Conservation (phyloP, 1,140 invertebrate species). For the Wiebesia pumilae region DNA sequence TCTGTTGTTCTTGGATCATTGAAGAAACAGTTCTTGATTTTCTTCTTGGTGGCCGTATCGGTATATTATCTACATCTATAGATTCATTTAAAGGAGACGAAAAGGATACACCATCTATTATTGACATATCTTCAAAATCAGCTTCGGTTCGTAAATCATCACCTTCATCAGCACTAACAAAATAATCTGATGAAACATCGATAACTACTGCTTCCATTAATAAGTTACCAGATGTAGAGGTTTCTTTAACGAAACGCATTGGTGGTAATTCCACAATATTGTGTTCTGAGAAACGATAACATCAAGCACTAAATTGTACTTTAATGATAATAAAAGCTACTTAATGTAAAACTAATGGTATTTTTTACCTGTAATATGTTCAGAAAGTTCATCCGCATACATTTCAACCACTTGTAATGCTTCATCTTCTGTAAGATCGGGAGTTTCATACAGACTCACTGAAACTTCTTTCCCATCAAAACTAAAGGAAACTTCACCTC, state of each 20-base stretch:
- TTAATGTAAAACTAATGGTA: not conserved
- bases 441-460: constrained; percentile 92
- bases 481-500: constrained; percentile 89
- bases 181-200: constrained; percentile 91
- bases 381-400: constrained; percentile 93
- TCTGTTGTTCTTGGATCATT: constrained; percentile 60
- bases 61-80: constrained; percentile 54
- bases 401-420: constrained; percentile 93
- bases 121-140: constrained; percentile 88
- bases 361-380: constrained; percentile 84
- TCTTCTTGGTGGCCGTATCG: constrained; percentile 64
- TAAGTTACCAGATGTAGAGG: constrained; percentile 88
- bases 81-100: constrained; percentile 61
- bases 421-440: constrained; percentile 92
- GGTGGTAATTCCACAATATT: constrained; percentile 92
- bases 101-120: constrained; percentile 79
- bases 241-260: constrained; percentile 90
- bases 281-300: constrained; percentile 77
- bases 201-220: constrained; percentile 94
- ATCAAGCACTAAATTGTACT: not conserved
- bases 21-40: constrained; percentile 66
- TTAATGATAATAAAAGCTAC: not conserved
- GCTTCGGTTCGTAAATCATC: constrained; percentile 89
- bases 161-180: constrained; percentile 84
- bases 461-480: constrained; percentile 94